Conservation (phyloP, 2,113 vertebrate species). For the Chaenocephalus aceratus region DNA sequence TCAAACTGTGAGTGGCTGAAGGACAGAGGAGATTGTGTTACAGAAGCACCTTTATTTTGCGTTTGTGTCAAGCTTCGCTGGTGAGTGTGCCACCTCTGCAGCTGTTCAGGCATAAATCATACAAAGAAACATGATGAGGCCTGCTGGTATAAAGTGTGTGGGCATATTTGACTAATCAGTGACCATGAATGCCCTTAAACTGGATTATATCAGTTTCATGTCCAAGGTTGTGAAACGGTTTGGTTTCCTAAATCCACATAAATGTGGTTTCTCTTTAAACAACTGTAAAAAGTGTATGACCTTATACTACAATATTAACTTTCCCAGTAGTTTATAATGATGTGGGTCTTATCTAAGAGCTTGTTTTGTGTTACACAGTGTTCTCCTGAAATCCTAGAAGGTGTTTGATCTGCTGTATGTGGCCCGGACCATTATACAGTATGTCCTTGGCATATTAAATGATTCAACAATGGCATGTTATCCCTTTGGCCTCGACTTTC, state of each 20-base stretch:
- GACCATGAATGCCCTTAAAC: slow-evolving; percentile 37
- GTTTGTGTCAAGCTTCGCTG: slow-evolving; percentile 54
- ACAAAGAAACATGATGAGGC: slow-evolving; percentile 65
- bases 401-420: slow-evolving; percentile 67
- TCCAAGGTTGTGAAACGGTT: slow-evolving; percentile 8
- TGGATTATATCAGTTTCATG: slow-evolving; percentile 27
- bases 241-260: slow-evolving; percentile 16
- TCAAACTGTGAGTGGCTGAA: slow-evolving; percentile 42
- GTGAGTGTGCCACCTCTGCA: slow-evolving; percentile 62
- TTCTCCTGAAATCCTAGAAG: slow-evolving; percentile 70
- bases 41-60: slow-evolving; percentile 63
- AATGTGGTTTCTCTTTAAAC: slow-evolving; percentile 2
- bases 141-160: slow-evolving; percentile 45
- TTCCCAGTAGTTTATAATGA: slow-evolving; percentile 1
- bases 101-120: slow-evolving; percentile 82
- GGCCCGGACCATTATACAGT: slow-evolving; percentile 50
- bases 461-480: slow-evolving; percentile 69
- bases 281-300: not conserved
- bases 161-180: slow-evolving; percentile 55
- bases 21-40: slow-evolving; percentile 59
- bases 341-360: slow-evolving; percentile 30
- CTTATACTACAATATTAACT: not conserved
- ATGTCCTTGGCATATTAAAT: slow-evolving; percentile 66
- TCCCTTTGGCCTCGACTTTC: slow-evolving; percentile 63
- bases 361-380: slow-evolving; percentile 55